Base-by-base conservation (phyloP, 37 sponge, comb jelly and placozoan species). In the Halisarca cf. caerulea region DNA sequence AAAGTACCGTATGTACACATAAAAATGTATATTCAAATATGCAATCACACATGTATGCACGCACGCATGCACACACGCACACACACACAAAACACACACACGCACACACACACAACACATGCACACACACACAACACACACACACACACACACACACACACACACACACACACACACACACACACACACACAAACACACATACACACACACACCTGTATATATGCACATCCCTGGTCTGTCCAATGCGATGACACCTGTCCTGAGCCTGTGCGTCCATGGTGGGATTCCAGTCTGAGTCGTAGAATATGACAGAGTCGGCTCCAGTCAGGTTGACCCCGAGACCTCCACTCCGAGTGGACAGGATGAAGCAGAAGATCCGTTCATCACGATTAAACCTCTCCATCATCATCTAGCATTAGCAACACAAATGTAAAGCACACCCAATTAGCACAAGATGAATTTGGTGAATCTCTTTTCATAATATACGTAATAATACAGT, bases 241-340 rank as follows among this genome's bases (percentile, higher is more conserved):
- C 99, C 99, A 24, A 99, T 99, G 11, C 99, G 86, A 83, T 99
- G 99, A 78, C 99, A 99, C 34, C 99, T 78, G 44, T 99, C 99
- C 89, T 99, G 99, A 17, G 99, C 99, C 85, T 99, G 99, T n/a
- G 99, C 99, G 54, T 99, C 99, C 99, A 99, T 99, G 59, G 99
- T 99, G 0, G 99, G 99, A 72, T 99, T 99, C 99, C 99, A 99
- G 91, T 99, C 99, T 21, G 92, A 92, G 83, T 99, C 99, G 70
- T 99, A 99, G 82, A 99, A 99, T 7, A 99, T 79, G 3, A 99
- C 99, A 3, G 99, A 96, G 85, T 99, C 97, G 34, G 99, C 99
- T 42, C 99, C 99, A 0, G 97, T 96, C 66, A 99, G 89, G 75
- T 99, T 99, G 38, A 99, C 95, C 1, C 99, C 99, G 25, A 99